A percentile compares a stretch with the other conserved stretches of the same genome.
These are phyloP conservation scores for Periphyllus acericola DNA, from an alignment of 2,888 invertebrate genomes.

Conservation along the genomic window DNA sequence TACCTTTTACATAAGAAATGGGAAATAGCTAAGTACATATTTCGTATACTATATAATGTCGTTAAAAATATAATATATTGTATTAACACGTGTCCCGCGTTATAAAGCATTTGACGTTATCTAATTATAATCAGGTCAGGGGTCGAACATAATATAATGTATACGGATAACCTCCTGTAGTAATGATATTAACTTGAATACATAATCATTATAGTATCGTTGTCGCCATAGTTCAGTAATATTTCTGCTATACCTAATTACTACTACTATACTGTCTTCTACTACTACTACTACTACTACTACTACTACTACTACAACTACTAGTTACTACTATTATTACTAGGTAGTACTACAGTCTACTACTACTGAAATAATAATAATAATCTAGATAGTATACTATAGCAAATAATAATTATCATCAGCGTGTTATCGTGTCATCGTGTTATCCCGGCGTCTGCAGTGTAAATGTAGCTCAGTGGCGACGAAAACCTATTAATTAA, in stretches of 20 bases:
- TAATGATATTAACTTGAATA: neutral
- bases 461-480: no score
- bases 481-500: neutral
- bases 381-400: neutral
- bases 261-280: neutral
- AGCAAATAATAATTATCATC: neutral
- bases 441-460: neutral
- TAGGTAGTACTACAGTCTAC: neutral
- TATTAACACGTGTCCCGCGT: neutral
- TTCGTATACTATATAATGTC: no score
- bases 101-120: neutral
- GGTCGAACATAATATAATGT: neutral
- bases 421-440: no score
- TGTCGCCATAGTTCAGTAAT: neutral
- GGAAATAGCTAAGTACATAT: no score
- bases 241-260: neutral
- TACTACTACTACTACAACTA: no score
- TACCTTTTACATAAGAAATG: neutral
- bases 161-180: neutral
- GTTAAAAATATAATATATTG: neutral
- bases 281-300: neutral
- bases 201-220: neutral
- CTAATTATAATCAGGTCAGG: neutral
- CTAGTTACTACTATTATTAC: no score
- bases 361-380: neutral